Evolutionary conservation across 2,888 invertebrate species (phyloP), one percentile per base, ranked within the genome.

Genomic region (Scaptomyza polygonia): DNA sequence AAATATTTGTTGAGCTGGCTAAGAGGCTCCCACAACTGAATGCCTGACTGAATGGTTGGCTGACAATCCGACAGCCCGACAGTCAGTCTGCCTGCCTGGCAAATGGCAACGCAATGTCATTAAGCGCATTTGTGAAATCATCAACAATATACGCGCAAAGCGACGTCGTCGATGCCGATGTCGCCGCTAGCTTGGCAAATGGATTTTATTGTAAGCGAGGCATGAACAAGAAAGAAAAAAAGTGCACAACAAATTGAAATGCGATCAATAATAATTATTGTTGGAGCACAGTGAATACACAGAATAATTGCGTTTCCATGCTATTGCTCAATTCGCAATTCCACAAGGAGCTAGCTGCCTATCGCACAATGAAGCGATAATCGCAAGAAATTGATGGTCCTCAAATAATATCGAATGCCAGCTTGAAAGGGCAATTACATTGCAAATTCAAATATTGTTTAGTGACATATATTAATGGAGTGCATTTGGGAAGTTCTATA

Each of bases 181-280:
- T 45, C 57, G 39, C 40, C 48, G 54, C 25, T n/a, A 52, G 47
- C 64, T 48, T 59, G 57, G 53, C 53, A 80, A 80, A 80, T 73
- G 81, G 77, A 78, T 79, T 79, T 77, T 61, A 72, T 72, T 73
- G 76, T 82, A 73, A 63, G 68, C 59, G 66, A 66, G 66, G 69
- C 69, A 64, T 77, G 39, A 16, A 39, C 9, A 16, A 16, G 39
- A 16, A 3, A 36, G n/a, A n/a, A 36, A 70, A 72, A 66, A 59
- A 73, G 66, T 81, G 82, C 79, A 75, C 82, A 85, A 76, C 87
- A 82, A 86, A 82, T 82, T 82, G 87, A 87, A 84, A 86, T 73
- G 54, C 86, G 85, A 89, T 89, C 88, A 89, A 88, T 89, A 87
- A 89, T 89, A 88, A 88, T 88, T 89, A 89, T 81, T 79, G 72